Base-by-base conservation (phyloP, 1,140 invertebrate genomes). In the Formica exsecta region DNA sequence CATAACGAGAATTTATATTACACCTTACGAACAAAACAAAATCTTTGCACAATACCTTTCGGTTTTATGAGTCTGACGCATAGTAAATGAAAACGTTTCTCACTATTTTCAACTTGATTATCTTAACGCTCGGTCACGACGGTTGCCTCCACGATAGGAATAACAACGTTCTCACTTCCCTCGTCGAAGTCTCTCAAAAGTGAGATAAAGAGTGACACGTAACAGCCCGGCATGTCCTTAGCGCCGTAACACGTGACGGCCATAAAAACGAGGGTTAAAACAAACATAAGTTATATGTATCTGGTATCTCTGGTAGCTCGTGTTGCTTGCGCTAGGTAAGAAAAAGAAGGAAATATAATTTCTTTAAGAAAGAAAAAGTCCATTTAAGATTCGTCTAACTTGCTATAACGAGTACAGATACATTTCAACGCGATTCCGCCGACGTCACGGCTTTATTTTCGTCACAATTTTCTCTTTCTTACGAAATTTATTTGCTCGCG, bases 251-350 rank as follows among this genome's bases (percentile, higher is more conserved):
- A 90, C 90, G 88, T 90, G 92, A 92, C 89, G 85, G 85, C 77
- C 86, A 90, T 92, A 92, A 93, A 92, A 88, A 85, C 65, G 80
- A 87, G 84, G 79, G 86, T 91, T 89, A 87, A 91, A 86, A 89
- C 89, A 92, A 92, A 89, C 89, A 90, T 75, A 87, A 89, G 89
- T 91, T 75, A 84, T 89, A 64, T 80, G 36, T 79, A 32, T 29
- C 48, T 51, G 48, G 16, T 19, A 29, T 41, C 48, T 51, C 48
- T 51, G 16, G 25, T 73, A 71, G 54, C 8, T 5, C 13, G 57
- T 41, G 5, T n/a, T 13, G 44, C 44, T 86, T 64, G 36, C 16
- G 19, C 22, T 44, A 51, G 22, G 16, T 65, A 38, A 48, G 22
- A 64, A 75, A 36, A 84, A 9, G 32, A 22, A 36, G 8, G n/a